Conservation (phyloP, 2,797 vertebrate genomes). For the Galaxias olidus region DNA sequence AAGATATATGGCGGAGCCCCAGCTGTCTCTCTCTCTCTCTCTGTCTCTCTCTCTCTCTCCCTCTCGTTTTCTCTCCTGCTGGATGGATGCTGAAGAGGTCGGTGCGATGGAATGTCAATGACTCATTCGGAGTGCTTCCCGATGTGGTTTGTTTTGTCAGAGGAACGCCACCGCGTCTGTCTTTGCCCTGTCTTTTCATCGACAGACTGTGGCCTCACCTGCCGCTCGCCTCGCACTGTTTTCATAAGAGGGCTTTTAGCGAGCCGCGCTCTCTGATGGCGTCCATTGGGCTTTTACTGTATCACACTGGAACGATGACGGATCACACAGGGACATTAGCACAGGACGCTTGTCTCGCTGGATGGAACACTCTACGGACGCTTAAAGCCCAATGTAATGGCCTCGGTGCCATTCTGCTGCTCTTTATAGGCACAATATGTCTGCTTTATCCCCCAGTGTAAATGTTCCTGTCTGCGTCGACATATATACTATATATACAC, state of each 20-base stretch:
- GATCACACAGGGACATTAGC: slow-evolving; percentile 14
- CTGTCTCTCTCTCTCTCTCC: not conserved
- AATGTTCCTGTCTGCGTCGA: slow-evolving; percentile 14
- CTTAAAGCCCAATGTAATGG: slow-evolving; percentile 51
- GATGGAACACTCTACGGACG: slow-evolving; percentile 40
- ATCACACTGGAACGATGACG: slow-evolving; percentile 31
- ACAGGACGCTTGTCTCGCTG: slow-evolving; percentile 24
- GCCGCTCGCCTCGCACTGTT: slow-evolving; percentile 28
- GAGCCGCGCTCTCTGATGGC: slow-evolving; percentile 24
- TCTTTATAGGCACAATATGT: slow-evolving; percentile 28
- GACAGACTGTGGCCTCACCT: slow-evolving; percentile 1
- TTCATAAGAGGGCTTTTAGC: slow-evolving; percentile 42
- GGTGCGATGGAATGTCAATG: slow-evolving; percentile 26
- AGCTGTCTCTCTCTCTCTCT: not conserved
- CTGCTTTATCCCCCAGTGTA: slow-evolving; percentile 30
- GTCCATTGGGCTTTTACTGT: slow-evolving; percentile 36
- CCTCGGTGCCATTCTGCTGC: slow-evolving; percentile 31
- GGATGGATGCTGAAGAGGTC: slow-evolving; percentile 17
- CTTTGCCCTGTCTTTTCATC: slow-evolving; percentile 9
- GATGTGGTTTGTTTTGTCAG: slow-evolving; percentile 25
- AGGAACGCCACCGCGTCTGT: slow-evolving; percentile 3
- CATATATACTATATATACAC: slow-evolving; percentile 23
- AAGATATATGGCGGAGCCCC: not conserved
- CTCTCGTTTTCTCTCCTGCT: not conserved
- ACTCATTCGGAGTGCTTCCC: slow-evolving; percentile 36